Evolutionary conservation across 2,888 invertebrate genomes (phyloP).

Genomic region (Ophraella communa): DNA sequence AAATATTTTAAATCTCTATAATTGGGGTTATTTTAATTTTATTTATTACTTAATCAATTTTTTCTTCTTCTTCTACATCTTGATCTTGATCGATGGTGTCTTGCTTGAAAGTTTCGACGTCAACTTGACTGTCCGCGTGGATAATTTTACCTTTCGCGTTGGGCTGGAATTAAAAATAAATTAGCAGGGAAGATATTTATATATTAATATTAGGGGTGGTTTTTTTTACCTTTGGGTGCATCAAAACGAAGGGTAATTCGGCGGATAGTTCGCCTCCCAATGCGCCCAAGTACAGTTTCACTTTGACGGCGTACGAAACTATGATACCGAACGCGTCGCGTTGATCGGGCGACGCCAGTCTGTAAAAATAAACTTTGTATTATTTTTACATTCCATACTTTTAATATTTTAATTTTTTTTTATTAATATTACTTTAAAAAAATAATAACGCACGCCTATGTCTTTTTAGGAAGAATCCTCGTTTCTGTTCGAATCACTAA

Average conservation of each 20-base stretch:
- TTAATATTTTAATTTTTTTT: too few relatives aligned
- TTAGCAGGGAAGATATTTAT: too few relatives aligned
- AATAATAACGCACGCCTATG: too few relatives aligned
- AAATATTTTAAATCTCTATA: too few relatives aligned
- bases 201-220: too few relatives aligned
- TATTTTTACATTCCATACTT: too few relatives aligned
- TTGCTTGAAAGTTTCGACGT: slow-evolving; percentile 75
- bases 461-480: too few relatives aligned
- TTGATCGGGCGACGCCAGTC: slow-evolving; percentile 77
- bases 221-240: slow-evolving; percentile 86
- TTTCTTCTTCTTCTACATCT: slow-evolving; percentile 46
- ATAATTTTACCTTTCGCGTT: slow-evolving; percentile 64
- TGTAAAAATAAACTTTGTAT: slow-evolving; percentile 49
- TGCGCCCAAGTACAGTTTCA: slow-evolving; percentile 91
- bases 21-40: neutral
- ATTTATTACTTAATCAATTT: slow-evolving; percentile 39
- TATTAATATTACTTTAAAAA: too few relatives aligned
- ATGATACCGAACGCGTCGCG: slow-evolving; percentile 95
- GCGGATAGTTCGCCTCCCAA: slow-evolving; percentile 91
- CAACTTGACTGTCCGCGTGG: slow-evolving; percentile 75
- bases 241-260: slow-evolving; percentile 88
- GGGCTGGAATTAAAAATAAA: slow-evolving; percentile 58
- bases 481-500: too few relatives aligned
- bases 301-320: slow-evolving; percentile 94
- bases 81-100: slow-evolving; percentile 66